These are phyloP conservation scores for Sitophilus oryzae DNA, from an alignment of 1,140 invertebrate species.

Conservation along the genomic window DNA sequence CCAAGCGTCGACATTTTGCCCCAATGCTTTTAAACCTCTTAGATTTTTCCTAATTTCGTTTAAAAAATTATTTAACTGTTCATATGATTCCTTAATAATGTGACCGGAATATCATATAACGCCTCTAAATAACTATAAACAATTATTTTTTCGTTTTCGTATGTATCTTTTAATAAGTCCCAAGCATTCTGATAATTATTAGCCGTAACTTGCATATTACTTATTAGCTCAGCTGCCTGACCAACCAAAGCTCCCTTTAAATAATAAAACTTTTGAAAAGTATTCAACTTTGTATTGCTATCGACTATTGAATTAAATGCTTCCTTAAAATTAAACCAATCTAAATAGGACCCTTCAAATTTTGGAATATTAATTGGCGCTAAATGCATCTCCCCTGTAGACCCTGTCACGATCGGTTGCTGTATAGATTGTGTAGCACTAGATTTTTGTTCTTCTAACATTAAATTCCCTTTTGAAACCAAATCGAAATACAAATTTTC, in stretches of 20 bases:
- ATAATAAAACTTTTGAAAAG: constrained; percentile 2
- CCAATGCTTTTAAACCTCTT: background rate
- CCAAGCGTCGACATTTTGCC: background rate
- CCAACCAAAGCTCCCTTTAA: background rate
- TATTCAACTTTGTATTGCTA: background rate
- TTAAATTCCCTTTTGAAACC: background rate
- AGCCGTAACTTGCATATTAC: constrained; percentile 2
- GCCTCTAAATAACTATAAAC: constrained; percentile 4
- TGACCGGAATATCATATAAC: background rate
- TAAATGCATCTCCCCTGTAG: background rate
- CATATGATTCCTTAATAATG: no score
- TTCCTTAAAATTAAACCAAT: constrained; percentile 1
- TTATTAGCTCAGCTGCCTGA: background rate
- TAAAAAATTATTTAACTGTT: background rate
- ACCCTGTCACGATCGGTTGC: background rate
- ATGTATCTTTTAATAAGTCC: constrained; percentile 1
- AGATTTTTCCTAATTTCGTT: background rate
- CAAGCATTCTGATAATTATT: background rate
- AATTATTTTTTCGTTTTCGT: constrained; percentile 1
- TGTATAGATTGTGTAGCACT: background rate
- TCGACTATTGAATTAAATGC: background rate
- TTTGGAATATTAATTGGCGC: background rate
- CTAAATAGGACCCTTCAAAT: background rate
- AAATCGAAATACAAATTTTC: constrained; percentile 3
- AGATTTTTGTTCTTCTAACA: background rate